Evolutionary conservation across 2,888 invertebrate genomes (phyloP), one percentile per base, ranked within the genome.

Genomic region (Meiosimyza platycephala): DNA sequence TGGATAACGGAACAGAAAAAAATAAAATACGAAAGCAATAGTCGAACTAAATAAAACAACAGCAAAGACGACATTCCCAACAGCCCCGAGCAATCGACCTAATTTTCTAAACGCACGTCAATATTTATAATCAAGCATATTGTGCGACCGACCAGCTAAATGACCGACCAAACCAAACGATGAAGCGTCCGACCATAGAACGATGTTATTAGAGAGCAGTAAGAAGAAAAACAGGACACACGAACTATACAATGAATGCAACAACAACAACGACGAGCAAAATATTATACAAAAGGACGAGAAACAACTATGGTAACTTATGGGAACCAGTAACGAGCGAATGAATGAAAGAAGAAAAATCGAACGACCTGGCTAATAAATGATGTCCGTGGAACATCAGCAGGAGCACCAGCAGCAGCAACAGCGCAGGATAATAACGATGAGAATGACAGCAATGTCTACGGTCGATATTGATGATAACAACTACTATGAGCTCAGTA

Each of bases 71-170:
- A 55, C 22, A 63, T 40, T 67, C 67, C 62, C 55, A 47, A 7
- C 12, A 15, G 64, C 64, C 62, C 71, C 33, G 15, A 64, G 64
- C 71, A 71, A 71, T 71, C 64, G 57, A 71, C 71, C 71, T 71
- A 71, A 71, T 71, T 68, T 68, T 48, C 64, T 55, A 71, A 48
- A 63, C 71, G 64, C 65, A 55, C 63, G 72, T 72, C 72, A 68
- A 72, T 72, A 71, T 65, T 71, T 71, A 65, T 71, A 71, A 71
- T 65, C 71, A 65, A 48, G 50, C 67, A 48, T 33, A 64, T 64
- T 64, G 50, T 64, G 22, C 16, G 67, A 57, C 40, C 40, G 40
- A 40, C 40, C 40, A 40, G 9, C 40, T 40, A 40, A 40, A 40
- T 40, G 40, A 40, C 40, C 9, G 40, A 40, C 40, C 40, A 13